Evolutionary conservation across 2,888 invertebrate species (phyloP).

Genomic region (Melitaea athalia): DNA sequence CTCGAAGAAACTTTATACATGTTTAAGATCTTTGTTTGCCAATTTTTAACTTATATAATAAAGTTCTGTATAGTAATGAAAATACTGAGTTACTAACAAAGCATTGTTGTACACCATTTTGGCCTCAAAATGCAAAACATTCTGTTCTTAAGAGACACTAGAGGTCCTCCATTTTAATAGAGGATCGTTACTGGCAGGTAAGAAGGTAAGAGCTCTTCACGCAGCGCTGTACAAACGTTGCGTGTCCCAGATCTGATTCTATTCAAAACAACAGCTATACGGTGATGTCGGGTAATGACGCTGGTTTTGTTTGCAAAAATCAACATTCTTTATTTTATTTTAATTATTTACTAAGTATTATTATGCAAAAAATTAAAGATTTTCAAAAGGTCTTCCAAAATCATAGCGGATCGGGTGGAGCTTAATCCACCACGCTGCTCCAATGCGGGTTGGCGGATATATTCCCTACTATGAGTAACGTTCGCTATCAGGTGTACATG

Average conservation of each 20-base stretch:
- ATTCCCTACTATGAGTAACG: too few species aligned
- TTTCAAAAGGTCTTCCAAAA: too few species aligned
- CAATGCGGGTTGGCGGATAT: too few species aligned
- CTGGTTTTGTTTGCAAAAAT: background rate
- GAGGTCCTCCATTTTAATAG: slow-evolving; percentile 20
- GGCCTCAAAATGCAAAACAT: slow-evolving; percentile 30
- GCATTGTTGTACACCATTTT: slow-evolving; percentile 18
- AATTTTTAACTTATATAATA: background rate
- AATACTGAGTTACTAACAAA: slow-evolving; percentile 12
- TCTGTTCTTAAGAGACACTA: slow-evolving; percentile 27
- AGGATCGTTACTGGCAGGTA: slow-evolving; percentile 34
- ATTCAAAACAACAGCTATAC: slow-evolving; percentile 20
- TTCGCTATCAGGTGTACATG: too few species aligned
- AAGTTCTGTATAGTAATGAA: slow-evolving; percentile 2
- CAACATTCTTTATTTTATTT: background rate
- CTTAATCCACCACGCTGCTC: too few species aligned
- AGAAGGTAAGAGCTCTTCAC: slow-evolving; percentile 35
- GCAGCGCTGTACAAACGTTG: slow-evolving; percentile 22
- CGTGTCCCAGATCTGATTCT: slow-evolving; percentile 34
- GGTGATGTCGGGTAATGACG: slow-evolving; percentile 15
- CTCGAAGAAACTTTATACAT: background rate
- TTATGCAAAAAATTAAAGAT: background rate
- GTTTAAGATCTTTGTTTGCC: background rate
- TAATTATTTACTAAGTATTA: background rate
- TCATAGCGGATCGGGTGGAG: too few species aligned